Evolutionary conservation across 2,797 vertebrate species (phyloP).

Genomic region (Sebastes kiyomatsui): DNA sequence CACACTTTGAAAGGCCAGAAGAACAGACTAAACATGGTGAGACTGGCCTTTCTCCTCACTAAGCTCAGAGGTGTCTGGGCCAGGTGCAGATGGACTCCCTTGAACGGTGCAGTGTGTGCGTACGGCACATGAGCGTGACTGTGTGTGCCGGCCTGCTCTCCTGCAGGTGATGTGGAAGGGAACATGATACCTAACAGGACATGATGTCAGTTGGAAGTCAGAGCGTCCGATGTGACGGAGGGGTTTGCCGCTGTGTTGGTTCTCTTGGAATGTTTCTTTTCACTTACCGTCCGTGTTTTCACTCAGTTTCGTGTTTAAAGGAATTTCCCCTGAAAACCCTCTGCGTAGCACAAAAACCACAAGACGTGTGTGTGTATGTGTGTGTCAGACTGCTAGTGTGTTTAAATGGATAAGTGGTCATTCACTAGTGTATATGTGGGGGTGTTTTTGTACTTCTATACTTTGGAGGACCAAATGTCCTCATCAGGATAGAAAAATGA

Average conservation of each 20-base stretch:
- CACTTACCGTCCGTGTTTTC: conserved; percentile 53
- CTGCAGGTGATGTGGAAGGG: conserved; percentile 55
- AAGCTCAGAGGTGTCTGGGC: conserved; percentile 75
- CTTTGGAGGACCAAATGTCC: conserved; percentile 14
- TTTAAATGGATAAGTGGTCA: conserved; percentile 28
- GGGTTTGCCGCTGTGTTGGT: conserved; percentile 38
- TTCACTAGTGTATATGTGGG: background rate
- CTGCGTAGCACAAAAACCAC: conserved; percentile 46
- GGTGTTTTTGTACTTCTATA: conserved; percentile 21
- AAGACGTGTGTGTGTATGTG: background rate
- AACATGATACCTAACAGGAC: conserved; percentile 45
- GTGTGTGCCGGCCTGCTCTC: conserved; percentile 1
- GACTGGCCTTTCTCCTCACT: conserved; percentile 76
- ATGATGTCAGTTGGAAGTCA: conserved; percentile 59
- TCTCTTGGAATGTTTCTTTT: conserved; percentile 68
- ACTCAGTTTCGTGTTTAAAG: conserved; percentile 67
- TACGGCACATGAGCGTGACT: conserved; percentile 1
- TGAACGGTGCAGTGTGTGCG: conserved; percentile 11
- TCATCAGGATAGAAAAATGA: conserved; percentile 7
- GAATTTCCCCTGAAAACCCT: conserved; percentile 72
- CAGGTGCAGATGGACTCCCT: conserved; percentile 59
- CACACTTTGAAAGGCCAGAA: conserved; percentile 70
- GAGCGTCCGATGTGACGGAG: conserved; percentile 19
- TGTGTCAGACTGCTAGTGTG: conserved; percentile 7
- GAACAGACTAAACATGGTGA: conserved; percentile 84